Conservation (phyloP, 2,888 invertebrate genomes). For the Pyrocoelia pectoralis region DNA sequence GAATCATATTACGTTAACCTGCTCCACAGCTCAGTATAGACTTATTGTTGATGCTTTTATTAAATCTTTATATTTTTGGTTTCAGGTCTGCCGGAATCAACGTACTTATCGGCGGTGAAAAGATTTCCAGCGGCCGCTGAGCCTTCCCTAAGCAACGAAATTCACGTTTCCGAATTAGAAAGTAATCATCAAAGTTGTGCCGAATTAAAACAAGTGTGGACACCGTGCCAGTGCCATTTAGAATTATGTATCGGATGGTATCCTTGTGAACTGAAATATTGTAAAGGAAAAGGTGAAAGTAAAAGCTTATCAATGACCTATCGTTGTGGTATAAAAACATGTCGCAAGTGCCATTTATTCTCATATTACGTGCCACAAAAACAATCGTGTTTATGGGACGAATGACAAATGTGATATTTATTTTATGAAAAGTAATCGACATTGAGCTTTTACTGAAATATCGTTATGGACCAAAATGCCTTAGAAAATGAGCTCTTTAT, state of each 20-base stretch:
- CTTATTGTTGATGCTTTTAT: no score
- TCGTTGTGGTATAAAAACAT: conserved; percentile 95
- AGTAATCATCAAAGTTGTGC: conserved; percentile 63
- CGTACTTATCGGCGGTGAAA: conserved; percentile 75
- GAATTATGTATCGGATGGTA: conserved; percentile 95
- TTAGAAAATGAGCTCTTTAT: conserved; percentile 46
- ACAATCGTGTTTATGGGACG: conserved; percentile 83
- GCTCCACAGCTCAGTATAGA: no score
- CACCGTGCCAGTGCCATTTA: conserved; percentile 84
- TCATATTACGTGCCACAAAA: conserved; percentile 86
- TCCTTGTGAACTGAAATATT: conserved; percentile 94
- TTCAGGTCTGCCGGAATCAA: conserved; percentile 75
- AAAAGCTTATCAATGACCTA: conserved; percentile 75
- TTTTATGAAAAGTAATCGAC: conserved; percentile 33
- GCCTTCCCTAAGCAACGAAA: conserved; percentile 40
- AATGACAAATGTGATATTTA: conserved; percentile 63
- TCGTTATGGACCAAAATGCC: conserved; percentile 56
- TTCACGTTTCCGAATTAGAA: conserved; percentile 27
- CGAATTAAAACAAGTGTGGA: conserved; percentile 71
- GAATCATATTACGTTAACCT: no score
- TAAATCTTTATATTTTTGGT: no score
- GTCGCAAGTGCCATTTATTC: conserved; percentile 88
- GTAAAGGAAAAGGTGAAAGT: conserved; percentile 67
- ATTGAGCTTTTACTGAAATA: conserved; percentile 31
- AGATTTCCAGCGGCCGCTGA: conserved; percentile 68